phyloP scores from a whole-genome alignment of 1,140 invertebrate species.

The Scaptomyza hsui region DNA sequence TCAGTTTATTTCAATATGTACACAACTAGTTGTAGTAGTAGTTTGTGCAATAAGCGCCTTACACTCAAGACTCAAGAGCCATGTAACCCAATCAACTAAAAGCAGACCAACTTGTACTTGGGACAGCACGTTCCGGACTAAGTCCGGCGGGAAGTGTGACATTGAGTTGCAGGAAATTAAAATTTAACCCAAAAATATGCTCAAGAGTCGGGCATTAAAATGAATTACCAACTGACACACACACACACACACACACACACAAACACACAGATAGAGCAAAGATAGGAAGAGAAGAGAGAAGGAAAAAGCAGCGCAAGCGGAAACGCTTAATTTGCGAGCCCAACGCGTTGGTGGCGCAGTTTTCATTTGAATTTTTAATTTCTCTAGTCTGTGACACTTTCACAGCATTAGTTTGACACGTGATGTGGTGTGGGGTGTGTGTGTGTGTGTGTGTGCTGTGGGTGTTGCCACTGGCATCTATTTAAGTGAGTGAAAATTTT shows the following conservation, averaged over 20 bases:
- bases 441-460: not conserved
- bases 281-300: not conserved
- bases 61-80: constrained; percentile 4
- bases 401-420: constrained; percentile 71
- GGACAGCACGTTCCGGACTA: constrained; percentile 3
- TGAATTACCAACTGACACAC: constrained; percentile 52
- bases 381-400: constrained; percentile 68
- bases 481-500: constrained; percentile 78
- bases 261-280: constrained; percentile 1
- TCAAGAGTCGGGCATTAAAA: constrained; percentile 58
- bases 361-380: constrained; percentile 82
- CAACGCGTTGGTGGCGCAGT: constrained; percentile 41
- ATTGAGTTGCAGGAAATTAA: constrained; percentile 76
- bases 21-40: constrained; percentile 1
- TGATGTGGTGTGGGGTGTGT: constrained; percentile 8
- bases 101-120: constrained; percentile 4
- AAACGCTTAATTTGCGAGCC: constrained; percentile 72
- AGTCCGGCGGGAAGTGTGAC: constrained; percentile 52
- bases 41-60: constrained; percentile 28
- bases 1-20: constrained; percentile 31
- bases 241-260: not conserved
- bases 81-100: constrained; percentile 40
- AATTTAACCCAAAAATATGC: constrained; percentile 65
- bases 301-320: constrained; percentile 20
- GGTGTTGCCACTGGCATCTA: constrained; percentile 61